Evolutionary conservation across 2,888 invertebrate genomes (phyloP), one percentile per base, ranked within the genome.

Genomic region (Luffia ferchaultella): DNA sequence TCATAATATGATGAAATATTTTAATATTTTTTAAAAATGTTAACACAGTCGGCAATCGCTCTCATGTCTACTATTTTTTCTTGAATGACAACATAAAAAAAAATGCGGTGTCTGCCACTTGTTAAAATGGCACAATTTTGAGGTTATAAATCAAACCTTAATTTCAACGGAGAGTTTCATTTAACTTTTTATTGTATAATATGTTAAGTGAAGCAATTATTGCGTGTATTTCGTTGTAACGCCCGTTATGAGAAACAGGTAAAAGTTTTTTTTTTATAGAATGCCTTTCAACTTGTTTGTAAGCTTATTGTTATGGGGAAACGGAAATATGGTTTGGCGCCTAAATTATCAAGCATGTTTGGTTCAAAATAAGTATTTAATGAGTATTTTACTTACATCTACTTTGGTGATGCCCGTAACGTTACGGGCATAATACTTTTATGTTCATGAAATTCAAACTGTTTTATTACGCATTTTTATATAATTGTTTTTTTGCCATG

Each of bases 131-230:
- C 12, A 30, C 12, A 30, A 7, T 30, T 30, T 30, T 30, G 30
- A 30, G 12, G 12, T 3, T 30, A 30, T n/a, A 30, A 30, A 12
- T 30, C 30, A 30, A 7, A 30, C 12, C 3, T 41, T 17, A 41
- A n/a, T 2, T 63, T 62, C 1, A 43, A 43, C n/a, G 43, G n/a
- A 9, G n/a, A 43, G 12, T 30, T 30, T 30, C 12, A 30, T 30
- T 30, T 30, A 7, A 30, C 12, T 30, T 30, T 30, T 30, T 30
- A 30, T 30, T n/a, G n/a, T n/a, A n/a, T n/a, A n/a, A n/a, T n/a
- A n/a, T n/a, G n/a, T n/a, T n/a, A n/a, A n/a, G n/a, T n/a, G n/a
- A n/a, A n/a, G n/a, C n/a, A n/a, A n/a, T n/a, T n/a, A n/a, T n/a
- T n/a, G n/a, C n/a, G n/a, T n/a, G n/a, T n/a, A n/a, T n/a, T n/a